These are phyloP conservation scores for Sebastiscus tertius DNA, from an alignment of 2,797 vertebrate species.

Conservation along the genomic window DNA sequence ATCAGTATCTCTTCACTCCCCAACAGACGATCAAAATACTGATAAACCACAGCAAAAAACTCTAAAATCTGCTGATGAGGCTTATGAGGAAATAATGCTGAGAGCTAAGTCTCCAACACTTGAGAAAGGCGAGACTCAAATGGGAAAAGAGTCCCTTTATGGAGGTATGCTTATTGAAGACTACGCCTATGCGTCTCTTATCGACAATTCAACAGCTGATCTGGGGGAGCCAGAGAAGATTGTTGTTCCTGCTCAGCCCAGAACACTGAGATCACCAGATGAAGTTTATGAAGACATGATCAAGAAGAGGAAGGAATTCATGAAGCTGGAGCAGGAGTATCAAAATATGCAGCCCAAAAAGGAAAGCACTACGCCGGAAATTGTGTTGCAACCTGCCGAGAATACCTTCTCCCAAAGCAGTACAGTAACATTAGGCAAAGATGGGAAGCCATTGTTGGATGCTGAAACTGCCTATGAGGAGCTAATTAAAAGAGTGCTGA, in stretches of 20 bases:
- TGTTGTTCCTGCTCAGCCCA: slow-evolving; percentile 84
- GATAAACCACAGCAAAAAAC: slow-evolving; percentile 78
- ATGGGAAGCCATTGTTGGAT: slow-evolving; percentile 91
- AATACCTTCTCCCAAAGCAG: slow-evolving; percentile 82
- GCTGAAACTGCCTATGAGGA: slow-evolving; percentile 94
- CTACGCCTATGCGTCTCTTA: slow-evolving; percentile 94
- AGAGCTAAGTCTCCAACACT: slow-evolving; percentile 88
- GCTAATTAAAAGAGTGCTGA: slow-evolving; percentile 91
- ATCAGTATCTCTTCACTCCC: slow-evolving; percentile 92
- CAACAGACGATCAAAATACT: slow-evolving; percentile 87
- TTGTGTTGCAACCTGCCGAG: slow-evolving; percentile 88
- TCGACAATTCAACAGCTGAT: slow-evolving; percentile 86
- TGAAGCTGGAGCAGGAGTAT: slow-evolving; percentile 88
- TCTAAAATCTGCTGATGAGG: slow-evolving; percentile 93
- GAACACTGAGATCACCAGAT: slow-evolving; percentile 87
- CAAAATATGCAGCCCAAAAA: slow-evolving; percentile 83
- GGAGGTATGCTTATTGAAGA: slow-evolving; percentile 97
- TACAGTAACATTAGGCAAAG: slow-evolving; percentile 80
- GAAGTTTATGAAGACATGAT: slow-evolving; percentile 92
- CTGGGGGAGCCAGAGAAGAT: slow-evolving; percentile 83
- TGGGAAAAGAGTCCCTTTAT: slow-evolving; percentile 93
- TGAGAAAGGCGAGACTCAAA: slow-evolving; percentile 83
- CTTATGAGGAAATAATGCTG: slow-evolving; percentile 95
- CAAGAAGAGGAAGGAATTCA: slow-evolving; percentile 88
- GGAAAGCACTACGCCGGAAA: slow-evolving; percentile 85